Evolutionary conservation across 1,140 invertebrate genomes (phyloP), one percentile per base, ranked within the genome.

Genomic region (Dreissena polymorpha): DNA sequence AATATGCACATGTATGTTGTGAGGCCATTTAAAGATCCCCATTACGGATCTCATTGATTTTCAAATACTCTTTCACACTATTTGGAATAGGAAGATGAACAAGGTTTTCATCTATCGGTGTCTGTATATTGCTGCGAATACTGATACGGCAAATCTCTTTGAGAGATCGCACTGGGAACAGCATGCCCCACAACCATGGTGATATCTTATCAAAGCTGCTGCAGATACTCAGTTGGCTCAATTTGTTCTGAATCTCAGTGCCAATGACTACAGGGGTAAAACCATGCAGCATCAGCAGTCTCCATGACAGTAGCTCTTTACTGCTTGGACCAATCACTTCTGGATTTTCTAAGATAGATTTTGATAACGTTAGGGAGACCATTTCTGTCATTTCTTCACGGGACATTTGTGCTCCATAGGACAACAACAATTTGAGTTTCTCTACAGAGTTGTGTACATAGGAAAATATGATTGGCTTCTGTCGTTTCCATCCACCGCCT

Each of bases 381-480:
- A 91, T 80, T 39, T 90, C 90, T 10, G 89, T 90, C 88, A 91
- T 89, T 83, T 91, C 90, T 50, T 89, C 90, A 23, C 77, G 75
- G 10, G 88, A 89, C 5, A 91, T 67, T 21, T 76, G 81, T 10
- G 90, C 90, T 78, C 90, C 90, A 69, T 90, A 91, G 1, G 90
- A 91, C 29, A 91, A 74, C 16, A 91, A 77, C 14, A 91, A 84
- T 69, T 85, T 82, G 29, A 91, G 89, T 87, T 91, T 91, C 49
- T 91, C 88, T 25, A 90, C 89, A 50, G 90, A 88, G 75, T 91
- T 91, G 69, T 91, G 89, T 23, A 89, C 90, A 87, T 89, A 91
- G 8, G 90, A 89, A 65, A 90, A 89, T 53, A 91, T 90, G 0
- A 91, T 64, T 14, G 90, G 90, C 69, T 91, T 91, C 74, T 89